Evolutionary conservation across 2,797 vertebrate genomes (phyloP), one percentile per base, ranked within the genome.

Genomic region (Lacerta viridis): DNA sequence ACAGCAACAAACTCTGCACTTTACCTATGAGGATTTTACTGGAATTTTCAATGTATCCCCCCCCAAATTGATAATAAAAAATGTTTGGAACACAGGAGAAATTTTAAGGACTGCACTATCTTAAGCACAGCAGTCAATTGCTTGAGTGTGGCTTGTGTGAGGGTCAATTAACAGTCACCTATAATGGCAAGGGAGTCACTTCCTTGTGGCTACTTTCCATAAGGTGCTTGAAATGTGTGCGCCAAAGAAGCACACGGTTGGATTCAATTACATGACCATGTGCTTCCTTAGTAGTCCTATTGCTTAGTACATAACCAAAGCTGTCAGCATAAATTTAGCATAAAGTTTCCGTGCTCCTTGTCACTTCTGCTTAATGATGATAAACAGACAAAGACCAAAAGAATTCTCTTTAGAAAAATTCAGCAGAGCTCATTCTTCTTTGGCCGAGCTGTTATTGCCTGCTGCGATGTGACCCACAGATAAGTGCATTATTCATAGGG

Each of bases 291-390:
- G 17, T 13, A 55, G 33, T 18, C 15, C 89, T 2, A 0, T 39
- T 90, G 71, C 46, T 29, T 50, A 18, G 50, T 72, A 66, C 7
- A 66, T 77, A 84, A 83, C 82, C n/a, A 50, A 90, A 78, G 17
- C 36, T 36, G 55, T 81, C 18, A 79, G 55, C 72, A 23, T 4
- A 89, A 93, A 87, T 33, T 81, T 46, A 80, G 82, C 85, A 86
- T 36, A 85, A 8, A 0, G 11, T 77, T 87, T 78, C 61, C 86
- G 43, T 29, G 29, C 0, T 25, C 69, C 8, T 68, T 92, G 43
- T 84, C 1, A 2, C 66, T 85, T 88, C 3, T 27, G 83, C 74
- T 79, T 80, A 71, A 23, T 68, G 82, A 39, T 81, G 36, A 79
- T 88, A 72, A 83, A 85, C 88, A 85, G 55, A 41, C 2, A 5